A percentile compares a stretch with the other conserved stretches of the same genome.
These are phyloP conservation scores for Cyclura pinguis DNA, from an alignment of 2,797 vertebrate genomes.

Conservation along the genomic window DNA sequence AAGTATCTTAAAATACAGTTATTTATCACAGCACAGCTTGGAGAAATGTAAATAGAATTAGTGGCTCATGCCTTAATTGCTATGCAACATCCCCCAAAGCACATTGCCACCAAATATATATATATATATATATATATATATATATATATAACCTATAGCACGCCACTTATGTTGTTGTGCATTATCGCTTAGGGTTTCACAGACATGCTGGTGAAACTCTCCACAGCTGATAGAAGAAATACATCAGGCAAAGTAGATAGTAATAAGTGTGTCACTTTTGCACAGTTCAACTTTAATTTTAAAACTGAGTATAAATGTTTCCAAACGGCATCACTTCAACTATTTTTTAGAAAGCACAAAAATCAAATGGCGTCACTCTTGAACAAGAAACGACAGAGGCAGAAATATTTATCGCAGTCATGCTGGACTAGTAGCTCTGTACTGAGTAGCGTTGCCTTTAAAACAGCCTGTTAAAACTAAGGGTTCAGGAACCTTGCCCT, in stretches of 20 bases:
- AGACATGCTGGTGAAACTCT: not conserved
- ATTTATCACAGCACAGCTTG: not conserved
- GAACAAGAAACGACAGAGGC: not conserved
- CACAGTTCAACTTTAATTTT: conserved; percentile 5
- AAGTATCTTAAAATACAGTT: not conserved
- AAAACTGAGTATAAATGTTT: not conserved
- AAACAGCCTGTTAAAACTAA: not conserved
- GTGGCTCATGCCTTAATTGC: not conserved
- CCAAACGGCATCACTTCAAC: fast-evolving
- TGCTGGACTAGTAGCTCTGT: too few species aligned
- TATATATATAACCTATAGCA: too few species aligned
- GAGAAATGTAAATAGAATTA: conserved; percentile 2
- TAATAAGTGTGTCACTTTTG: not conserved
- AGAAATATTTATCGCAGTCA: not conserved
- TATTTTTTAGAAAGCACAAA: not conserved
- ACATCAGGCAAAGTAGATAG: not conserved
- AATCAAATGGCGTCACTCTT: not conserved
- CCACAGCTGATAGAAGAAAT: conserved; percentile 16
- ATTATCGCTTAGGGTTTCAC: not conserved
- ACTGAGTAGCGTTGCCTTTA: not conserved
- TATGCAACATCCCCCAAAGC: not conserved
- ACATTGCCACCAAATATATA: too few species aligned
- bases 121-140: too few species aligned
- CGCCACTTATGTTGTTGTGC: not conserved
- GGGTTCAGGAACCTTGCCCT: not conserved